Evolutionary conservation across 1,140 invertebrate species (phyloP).

Genomic region (Gryon sp.): DNA sequence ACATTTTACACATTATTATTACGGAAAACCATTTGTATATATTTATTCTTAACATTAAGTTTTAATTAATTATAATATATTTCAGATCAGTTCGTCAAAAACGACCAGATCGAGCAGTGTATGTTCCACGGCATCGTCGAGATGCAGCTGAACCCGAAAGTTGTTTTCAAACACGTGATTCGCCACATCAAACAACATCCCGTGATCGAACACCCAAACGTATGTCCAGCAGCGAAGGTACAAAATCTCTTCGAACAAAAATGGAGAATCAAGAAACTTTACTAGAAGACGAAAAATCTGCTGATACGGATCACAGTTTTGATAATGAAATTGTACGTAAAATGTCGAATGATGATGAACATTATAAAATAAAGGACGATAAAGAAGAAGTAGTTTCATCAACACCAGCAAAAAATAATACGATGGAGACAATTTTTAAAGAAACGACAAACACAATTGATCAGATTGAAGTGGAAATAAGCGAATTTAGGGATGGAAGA

Average conservation of each 20-base stretch:
- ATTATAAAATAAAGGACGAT: no score
- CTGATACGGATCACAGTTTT: conserved; percentile 29
- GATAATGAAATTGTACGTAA: no score
- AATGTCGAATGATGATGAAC: no score
- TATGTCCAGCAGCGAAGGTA: neutral
- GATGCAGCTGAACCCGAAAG: conserved; percentile 77
- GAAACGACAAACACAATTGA: conserved; percentile 1
- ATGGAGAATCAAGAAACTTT: neutral
- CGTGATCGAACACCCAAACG: neutral
- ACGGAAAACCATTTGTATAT: no score
- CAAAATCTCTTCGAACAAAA: neutral
- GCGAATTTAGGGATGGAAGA: neutral
- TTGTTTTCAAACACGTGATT: conserved; percentile 16
- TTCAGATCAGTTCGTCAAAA: conserved; percentile 77
- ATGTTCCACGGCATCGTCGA: conserved; percentile 86
- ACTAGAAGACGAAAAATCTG: neutral
- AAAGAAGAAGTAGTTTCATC: neutral
- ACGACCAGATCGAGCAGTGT: conserved; percentile 87
- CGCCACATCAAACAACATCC: neutral
- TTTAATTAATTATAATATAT: no score
- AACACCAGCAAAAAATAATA: neutral
- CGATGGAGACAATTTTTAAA: neutral
- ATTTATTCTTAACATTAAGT: no score
- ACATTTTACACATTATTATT: no score
- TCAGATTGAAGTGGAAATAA: neutral